Percentiles rank a stretch among this genome's conserved stretches.
Evolutionary conservation across 2,113 vertebrate species (phyloP).

Genomic region (Prionailurus viverrinus): DNA sequence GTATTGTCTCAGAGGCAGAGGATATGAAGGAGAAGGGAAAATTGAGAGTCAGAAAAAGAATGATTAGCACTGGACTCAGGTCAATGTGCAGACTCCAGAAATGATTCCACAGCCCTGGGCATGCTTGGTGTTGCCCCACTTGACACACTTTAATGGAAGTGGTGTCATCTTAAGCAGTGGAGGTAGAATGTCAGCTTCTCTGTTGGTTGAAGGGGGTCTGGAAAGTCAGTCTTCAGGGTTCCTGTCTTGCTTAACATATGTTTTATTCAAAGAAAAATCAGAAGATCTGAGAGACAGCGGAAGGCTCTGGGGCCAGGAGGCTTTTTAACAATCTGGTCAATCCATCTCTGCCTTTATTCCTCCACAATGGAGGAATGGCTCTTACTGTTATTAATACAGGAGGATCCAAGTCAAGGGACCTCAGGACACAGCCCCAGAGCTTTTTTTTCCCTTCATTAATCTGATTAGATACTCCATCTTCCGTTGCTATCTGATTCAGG

Average conservation of each 20-base stretch:
- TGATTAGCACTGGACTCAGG: neutral
- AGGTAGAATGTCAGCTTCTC: neutral
- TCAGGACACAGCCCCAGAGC: neutral
- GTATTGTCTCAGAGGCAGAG: neutral
- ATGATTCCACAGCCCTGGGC: too few relatives aligned
- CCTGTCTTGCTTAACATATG: neutral
- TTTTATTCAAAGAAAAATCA: slow-evolving; percentile 42
- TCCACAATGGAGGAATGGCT: neutral
- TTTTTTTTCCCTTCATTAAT: slow-evolving; percentile 11
- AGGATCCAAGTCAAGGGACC: neutral
- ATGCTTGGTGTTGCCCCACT: neutral
- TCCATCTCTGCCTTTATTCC: neutral
- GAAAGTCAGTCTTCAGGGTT: neutral
- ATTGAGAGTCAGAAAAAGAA: neutral
- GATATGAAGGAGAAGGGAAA: neutral
- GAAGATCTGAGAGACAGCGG: neutral
- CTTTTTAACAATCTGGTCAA: neutral
- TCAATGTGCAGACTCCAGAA: neutral
- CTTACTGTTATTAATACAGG: neutral
- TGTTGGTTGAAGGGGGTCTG: neutral
- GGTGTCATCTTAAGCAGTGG: neutral
- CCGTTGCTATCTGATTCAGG: neutral
- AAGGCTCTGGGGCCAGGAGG: slow-evolving; percentile 8
- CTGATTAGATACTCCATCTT: neutral
- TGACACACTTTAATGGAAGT: neutral